Conservation (phyloP, 2,888 invertebrate genomes). For the Carcina quercana region DNA sequence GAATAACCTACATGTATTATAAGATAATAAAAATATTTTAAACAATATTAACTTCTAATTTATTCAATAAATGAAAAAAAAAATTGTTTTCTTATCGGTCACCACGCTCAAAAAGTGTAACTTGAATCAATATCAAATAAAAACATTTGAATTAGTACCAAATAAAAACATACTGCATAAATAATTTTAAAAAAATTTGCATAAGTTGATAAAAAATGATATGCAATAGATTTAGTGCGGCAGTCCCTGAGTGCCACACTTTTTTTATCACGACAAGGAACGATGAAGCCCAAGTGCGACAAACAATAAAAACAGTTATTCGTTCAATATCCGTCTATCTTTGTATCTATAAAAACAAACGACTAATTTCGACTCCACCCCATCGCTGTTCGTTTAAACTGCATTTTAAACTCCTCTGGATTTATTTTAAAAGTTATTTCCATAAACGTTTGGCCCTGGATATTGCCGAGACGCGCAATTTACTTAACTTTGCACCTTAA, state of each 20-base stretch:
- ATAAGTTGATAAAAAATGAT: too few species aligned
- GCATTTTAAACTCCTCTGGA: slow-evolving; percentile 53
- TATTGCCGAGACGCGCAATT: slow-evolving; percentile 8
- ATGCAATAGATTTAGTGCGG: background rate
- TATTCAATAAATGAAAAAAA: too few species aligned
- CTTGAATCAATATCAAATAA: too few species aligned
- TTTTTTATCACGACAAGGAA: background rate
- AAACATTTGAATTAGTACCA: too few species aligned
- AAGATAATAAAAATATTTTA: too few species aligned
- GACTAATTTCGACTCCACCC: slow-evolving; percentile 22
- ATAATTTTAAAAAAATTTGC: too few species aligned
- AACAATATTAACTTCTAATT: too few species aligned
- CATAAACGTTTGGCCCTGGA: slow-evolving; percentile 36
- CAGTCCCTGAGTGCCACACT: background rate
- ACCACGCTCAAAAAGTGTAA: too few species aligned
- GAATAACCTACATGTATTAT: too few species aligned
- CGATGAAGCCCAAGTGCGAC: background rate
- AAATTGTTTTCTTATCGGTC: too few species aligned
- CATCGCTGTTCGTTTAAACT: slow-evolving; percentile 31
- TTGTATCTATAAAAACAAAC: too few species aligned
- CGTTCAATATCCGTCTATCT: background rate
- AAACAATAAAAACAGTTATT: background rate
- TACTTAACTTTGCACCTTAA: slow-evolving; percentile 26
- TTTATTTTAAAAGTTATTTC: slow-evolving; percentile 60
- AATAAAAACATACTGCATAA: too few species aligned